A percentile compares a stretch with the other conserved stretches of the same genome.
Evolutionary conservation across 2,113 vertebrate species (phyloP).

Genomic region (Pyrgilauda ruficollis): DNA sequence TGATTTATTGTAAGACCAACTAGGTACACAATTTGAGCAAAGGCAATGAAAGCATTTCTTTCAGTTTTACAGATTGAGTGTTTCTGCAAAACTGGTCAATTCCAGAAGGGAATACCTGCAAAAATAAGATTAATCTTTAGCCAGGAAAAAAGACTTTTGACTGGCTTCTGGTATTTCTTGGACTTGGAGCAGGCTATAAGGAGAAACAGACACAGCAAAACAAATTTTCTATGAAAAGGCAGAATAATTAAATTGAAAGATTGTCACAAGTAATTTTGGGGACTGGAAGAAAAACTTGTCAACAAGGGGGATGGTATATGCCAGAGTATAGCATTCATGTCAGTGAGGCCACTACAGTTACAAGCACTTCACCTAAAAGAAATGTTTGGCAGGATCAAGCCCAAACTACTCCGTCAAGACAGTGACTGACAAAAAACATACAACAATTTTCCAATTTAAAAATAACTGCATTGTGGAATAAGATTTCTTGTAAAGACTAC

Average conservation of each 20-base stretch:
- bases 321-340: neutral
- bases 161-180: neutral
- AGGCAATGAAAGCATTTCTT: neutral
- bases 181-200: neutral
- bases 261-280: neutral
- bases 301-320: neutral
- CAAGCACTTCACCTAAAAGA: neutral
- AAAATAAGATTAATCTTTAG: neutral
- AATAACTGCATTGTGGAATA: neutral
- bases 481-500: neutral
- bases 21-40: neutral
- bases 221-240: neutral
- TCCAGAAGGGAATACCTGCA: neutral
- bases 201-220: neutral
- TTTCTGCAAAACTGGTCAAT: neutral
- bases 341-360: neutral
- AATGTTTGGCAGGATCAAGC: neutral
- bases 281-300: neutral
- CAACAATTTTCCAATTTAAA: conserved; percentile 20
- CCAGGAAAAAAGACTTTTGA: neutral
- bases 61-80: neutral
- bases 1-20: neutral
- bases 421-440: neutral
- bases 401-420: neutral
- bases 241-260: conserved; percentile 16